Evolutionary conservation across 2,888 invertebrate species (phyloP).

Genomic region (Chalcosyrphus nemorum): DNA sequence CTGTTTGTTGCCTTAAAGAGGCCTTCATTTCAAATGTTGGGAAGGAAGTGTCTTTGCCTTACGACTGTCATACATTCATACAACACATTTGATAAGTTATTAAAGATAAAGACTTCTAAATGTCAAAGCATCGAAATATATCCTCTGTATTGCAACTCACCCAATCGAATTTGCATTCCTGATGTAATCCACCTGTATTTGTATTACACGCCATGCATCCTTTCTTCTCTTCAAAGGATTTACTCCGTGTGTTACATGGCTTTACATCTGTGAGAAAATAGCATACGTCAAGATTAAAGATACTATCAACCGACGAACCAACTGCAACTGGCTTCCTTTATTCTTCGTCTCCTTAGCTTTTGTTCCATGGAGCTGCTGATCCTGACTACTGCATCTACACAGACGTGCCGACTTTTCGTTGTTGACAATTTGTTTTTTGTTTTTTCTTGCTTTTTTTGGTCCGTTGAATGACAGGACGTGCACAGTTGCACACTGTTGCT

Average conservation of each 20-base stretch:
- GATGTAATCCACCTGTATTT: neutral
- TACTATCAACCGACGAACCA: neutral
- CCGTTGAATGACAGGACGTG: constrained; percentile 27
- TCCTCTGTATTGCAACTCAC: too few species aligned
- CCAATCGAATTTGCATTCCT: neutral
- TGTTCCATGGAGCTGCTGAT: neutral
- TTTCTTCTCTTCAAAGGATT: neutral
- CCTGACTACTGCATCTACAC: neutral
- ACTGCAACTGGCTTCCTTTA: neutral
- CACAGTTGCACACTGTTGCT: constrained; percentile 60
- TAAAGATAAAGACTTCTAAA: too few species aligned
- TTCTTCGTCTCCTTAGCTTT: neutral
- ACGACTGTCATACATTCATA: too few species aligned
- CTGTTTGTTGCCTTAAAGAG: too few species aligned
- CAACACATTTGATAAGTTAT: too few species aligned
- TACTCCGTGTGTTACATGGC: neutral
- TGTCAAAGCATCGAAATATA: too few species aligned
- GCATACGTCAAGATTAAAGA: neutral
- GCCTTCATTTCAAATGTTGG: too few species aligned
- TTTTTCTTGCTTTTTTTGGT: neutral
- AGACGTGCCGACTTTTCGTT: neutral
- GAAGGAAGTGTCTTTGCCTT: too few species aligned
- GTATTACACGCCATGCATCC: neutral
- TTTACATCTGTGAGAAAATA: neutral
- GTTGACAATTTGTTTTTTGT: too few species aligned